Evolutionary conservation across 2,797 vertebrate species (phyloP), one percentile per base, ranked within the genome.

Genomic region (Astyanax mexicanus): DNA sequence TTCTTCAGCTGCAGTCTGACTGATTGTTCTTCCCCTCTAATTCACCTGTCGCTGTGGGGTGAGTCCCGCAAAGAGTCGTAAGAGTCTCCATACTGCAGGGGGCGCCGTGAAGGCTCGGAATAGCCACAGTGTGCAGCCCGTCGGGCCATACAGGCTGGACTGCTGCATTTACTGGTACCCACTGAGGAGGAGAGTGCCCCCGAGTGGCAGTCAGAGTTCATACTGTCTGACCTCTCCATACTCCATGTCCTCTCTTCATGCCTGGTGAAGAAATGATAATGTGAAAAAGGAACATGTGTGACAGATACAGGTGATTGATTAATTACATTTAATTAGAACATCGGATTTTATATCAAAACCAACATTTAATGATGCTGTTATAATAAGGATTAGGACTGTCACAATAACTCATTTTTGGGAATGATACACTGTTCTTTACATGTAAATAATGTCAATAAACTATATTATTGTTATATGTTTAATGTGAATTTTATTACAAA

Each of bases 131-230:
- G 92, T 0, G 96, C 94, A 1, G 94, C 95, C 0, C 96, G 94
- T 72, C 96, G 94, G 0, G 96, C 95, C 91, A 98, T 94, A 2
- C 97, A 98, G 0, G 97, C 95, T 0, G 97, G 97, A 86, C 97
- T 98, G 93, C 98, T 98, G 93, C 97, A 98, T 86, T 98, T 98
- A 88, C 97, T 98, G 92, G 96, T 98, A 87, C 96, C 97, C 87
- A 98, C 95, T 0, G 97, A 98, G 0, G 96, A 98, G 81, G 97
- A 93, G 89, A 97, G 92, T 73, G 95, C 96, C 73, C 96, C 97
- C 9, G 97, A 98, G 89, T 97, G 97, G 81, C 96, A 98, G 86
- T 97, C 96, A 0, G 97, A 98, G 87, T 96, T 96, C 88, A 97
- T 90, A 52, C 97, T 98, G 80, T 97, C 97, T 0, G 97, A 97